Evolutionary conservation across 1,140 invertebrate species (phyloP).

Genomic region (Trichonephila clavata): DNA sequence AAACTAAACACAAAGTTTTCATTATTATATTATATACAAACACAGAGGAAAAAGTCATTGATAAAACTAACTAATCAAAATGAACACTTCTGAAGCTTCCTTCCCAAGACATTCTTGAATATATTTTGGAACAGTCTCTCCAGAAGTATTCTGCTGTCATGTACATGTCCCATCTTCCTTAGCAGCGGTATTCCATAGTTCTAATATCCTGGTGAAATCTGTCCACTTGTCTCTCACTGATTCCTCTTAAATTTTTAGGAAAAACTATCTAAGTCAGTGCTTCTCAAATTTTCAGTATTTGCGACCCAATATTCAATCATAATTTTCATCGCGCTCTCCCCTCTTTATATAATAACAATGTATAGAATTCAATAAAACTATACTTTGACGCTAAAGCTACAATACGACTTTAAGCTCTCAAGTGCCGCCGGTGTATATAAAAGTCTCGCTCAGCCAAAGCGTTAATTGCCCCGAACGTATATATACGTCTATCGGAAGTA

Average conservation of each 20-base stretch:
- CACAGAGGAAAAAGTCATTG: background rate
- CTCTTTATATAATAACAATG: no score
- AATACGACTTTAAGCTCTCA: no score
- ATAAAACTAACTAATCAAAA: background rate
- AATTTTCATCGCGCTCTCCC: no score
- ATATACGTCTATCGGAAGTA: no score
- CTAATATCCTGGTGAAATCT: background rate
- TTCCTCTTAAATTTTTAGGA: background rate
- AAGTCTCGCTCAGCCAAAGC: no score
- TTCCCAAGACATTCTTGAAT: background rate
- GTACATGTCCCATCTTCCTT: background rate
- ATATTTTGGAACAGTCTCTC: background rate
- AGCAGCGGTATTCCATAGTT: no score
- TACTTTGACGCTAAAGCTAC: no score
- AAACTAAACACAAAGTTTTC: background rate
- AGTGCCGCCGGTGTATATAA: no score
- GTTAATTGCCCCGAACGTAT: no score
- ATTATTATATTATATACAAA: background rate
- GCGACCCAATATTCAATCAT: no score
- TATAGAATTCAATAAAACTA: no score
- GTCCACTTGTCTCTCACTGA: background rate
- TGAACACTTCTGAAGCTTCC: background rate
- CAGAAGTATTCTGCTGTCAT: background rate
- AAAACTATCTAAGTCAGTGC: background rate
- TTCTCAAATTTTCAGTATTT: no score